Conservation (phyloP, 2,888 invertebrate genomes). For the Copidosoma aretas region DNA sequence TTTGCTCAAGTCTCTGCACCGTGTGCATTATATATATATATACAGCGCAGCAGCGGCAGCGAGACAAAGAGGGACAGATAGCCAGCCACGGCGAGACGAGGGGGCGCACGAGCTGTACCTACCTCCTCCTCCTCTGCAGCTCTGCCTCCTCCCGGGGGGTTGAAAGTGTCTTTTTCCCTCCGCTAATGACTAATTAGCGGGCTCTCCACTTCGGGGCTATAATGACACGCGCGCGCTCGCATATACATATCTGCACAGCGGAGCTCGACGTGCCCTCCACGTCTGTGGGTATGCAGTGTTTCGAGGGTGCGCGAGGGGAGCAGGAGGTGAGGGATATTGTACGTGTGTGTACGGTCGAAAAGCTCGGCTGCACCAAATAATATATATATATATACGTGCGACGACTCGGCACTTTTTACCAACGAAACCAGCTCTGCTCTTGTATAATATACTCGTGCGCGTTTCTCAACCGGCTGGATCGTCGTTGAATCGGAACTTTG, state of each 20-base stretch:
- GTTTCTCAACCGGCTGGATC: not conserved
- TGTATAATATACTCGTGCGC: too few relatives aligned
- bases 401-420: not conserved
- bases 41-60: constrained; percentile 25
- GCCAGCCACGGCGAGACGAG: constrained; percentile 26
- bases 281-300: not conserved
- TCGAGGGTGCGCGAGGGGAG: not conserved
- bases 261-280: not conserved
- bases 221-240: constrained; percentile 55
- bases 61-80: constrained; percentile 39
- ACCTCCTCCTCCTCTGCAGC: not conserved
- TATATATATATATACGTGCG: not conserved
- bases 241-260: constrained; percentile 1
- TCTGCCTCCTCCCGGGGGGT: constrained; percentile 34
- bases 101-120: constrained; percentile 8
- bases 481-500: constrained; percentile 1
- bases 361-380: too few relatives aligned
- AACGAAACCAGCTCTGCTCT: not conserved
- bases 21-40: too few relatives aligned
- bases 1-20: constrained; percentile 58
- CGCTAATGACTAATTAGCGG: constrained; percentile 63
- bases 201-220: constrained; percentile 56
- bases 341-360: too few relatives aligned
- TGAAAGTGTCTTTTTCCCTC: constrained; percentile 61
- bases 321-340: too few relatives aligned